Percentiles rank a stretch among this genome's conserved stretches.
Conservation (phyloP, 2,888 invertebrate species). For the Latrodectus hesperus region DNA sequence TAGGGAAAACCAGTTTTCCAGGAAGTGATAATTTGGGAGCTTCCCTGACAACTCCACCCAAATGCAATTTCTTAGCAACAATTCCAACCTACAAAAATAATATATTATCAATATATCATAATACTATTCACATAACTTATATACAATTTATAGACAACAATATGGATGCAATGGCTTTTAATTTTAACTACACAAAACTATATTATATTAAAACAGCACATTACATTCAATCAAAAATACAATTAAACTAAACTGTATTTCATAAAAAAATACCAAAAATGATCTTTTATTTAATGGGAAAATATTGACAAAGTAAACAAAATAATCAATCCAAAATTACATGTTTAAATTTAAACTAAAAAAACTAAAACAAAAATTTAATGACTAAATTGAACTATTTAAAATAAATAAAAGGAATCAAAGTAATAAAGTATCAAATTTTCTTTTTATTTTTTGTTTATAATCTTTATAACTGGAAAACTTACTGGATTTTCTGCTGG, state of each 20-base stretch:
- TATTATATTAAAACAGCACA: constrained; percentile 13
- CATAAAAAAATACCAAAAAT: neutral
- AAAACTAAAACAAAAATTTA: too few relatives aligned
- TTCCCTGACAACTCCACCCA: constrained; percentile 91
- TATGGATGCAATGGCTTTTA: too few relatives aligned
- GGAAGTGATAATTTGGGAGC: constrained; percentile 96
- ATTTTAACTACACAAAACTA: too few relatives aligned
- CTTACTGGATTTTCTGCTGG: constrained; percentile 77
- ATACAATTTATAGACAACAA: too few relatives aligned
- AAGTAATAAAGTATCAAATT: too few relatives aligned
- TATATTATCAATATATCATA: constrained; percentile 28
- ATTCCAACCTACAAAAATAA: constrained; percentile 82
- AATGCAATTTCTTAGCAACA: constrained; percentile 92
- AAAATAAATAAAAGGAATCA: too few relatives aligned
- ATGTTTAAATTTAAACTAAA: too few relatives aligned
- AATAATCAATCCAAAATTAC: too few relatives aligned
- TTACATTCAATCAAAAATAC: neutral
- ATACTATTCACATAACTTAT: neutral
- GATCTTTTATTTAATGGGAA: too few relatives aligned
- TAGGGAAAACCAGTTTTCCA: constrained; percentile 96
- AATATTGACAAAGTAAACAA: too few relatives aligned
- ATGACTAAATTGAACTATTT: too few relatives aligned
- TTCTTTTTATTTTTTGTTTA: too few relatives aligned
- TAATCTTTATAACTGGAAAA: constrained; percentile 31
- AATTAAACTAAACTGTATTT: neutral